Conservation (phyloP, 2,797 vertebrate species). For the Cetoscarus ocellatus region DNA sequence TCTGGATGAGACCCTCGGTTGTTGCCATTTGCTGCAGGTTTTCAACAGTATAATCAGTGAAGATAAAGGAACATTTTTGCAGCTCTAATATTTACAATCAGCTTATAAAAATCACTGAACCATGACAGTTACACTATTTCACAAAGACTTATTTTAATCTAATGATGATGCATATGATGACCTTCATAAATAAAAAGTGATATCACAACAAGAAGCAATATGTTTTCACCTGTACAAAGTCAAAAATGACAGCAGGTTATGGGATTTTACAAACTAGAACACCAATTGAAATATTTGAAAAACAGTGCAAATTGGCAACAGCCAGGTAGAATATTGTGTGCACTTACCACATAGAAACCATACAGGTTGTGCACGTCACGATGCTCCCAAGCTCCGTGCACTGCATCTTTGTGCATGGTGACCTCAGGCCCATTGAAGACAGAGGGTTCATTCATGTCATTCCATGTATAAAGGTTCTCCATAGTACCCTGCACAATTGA, state of each 20-base stretch:
- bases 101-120: not conserved
- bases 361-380: conserved; percentile 94
- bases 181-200: too few relatives aligned
- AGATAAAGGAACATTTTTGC: not conserved
- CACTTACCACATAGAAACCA: conserved; percentile 93
- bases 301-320: not conserved
- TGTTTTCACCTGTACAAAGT: not conserved
- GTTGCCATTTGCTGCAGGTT: conserved; percentile 91
- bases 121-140: too few relatives aligned
- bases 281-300: not conserved
- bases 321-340: not conserved
- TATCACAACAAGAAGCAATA: too few relatives aligned
- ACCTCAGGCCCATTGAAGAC: conserved; percentile 96
- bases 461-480: conserved; percentile 92
- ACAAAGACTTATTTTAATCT: too few relatives aligned
- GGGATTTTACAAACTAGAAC: not conserved
- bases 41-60: conserved; percentile 3
- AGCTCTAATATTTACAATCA: not conserved
- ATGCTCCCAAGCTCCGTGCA: conserved; percentile 92
- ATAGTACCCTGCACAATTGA: conserved; percentile 84
- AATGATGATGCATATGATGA: too few relatives aligned
- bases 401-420: conserved; percentile 94
- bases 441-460: conserved; percentile 96
- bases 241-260: too few relatives aligned
- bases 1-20: conserved; percentile 87